phyloP scores from a whole-genome alignment of 2,888 invertebrate genomes.

The Drosophila putrida region DNA sequence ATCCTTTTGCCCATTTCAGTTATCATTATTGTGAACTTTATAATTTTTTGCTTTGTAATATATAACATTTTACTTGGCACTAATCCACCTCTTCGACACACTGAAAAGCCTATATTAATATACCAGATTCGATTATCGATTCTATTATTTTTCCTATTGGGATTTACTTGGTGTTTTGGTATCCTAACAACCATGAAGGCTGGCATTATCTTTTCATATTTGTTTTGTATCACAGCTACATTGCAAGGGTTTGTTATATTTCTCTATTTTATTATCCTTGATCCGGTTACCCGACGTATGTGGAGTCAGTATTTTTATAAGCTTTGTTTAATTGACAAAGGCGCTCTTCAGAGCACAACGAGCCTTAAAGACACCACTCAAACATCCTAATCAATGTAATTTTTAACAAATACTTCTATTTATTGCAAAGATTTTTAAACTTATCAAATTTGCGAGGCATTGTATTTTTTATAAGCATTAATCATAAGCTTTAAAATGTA shows the following conservation, averaged over 20 bases:
- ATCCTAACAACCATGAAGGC: slow-evolving; percentile 86
- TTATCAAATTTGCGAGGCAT: neutral
- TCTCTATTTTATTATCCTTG: slow-evolving; percentile 87
- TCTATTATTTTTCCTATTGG: slow-evolving; percentile 87
- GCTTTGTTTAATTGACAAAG: slow-evolving; percentile 44
- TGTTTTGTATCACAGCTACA: slow-evolving; percentile 88
- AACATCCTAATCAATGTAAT: slow-evolving; percentile 41
- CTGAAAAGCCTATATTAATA: slow-evolving; percentile 72
- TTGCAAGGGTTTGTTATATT: slow-evolving; percentile 88
- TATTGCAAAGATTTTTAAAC: neutral
- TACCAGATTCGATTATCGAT: slow-evolving; percentile 87
- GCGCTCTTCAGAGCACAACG: slow-evolving; percentile 39
- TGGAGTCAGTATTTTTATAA: slow-evolving; percentile 83
- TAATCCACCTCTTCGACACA: slow-evolving; percentile 86
- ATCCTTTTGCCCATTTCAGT: slow-evolving; percentile 87
- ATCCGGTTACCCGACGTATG: slow-evolving; percentile 87
- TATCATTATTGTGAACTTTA: slow-evolving; percentile 86
- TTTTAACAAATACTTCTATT: neutral
- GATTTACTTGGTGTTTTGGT: slow-evolving; percentile 88
- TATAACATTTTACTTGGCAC: slow-evolving; percentile 86
- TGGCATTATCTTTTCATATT: slow-evolving; percentile 87
- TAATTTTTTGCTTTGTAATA: slow-evolving; percentile 87
- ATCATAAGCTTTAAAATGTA: neutral
- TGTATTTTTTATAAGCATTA: neutral
- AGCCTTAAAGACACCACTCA: slow-evolving; percentile 62